Evolutionary conservation across 2,888 invertebrate species (phyloP).

Genomic region (Caenorhabditis macrosperma): DNA sequence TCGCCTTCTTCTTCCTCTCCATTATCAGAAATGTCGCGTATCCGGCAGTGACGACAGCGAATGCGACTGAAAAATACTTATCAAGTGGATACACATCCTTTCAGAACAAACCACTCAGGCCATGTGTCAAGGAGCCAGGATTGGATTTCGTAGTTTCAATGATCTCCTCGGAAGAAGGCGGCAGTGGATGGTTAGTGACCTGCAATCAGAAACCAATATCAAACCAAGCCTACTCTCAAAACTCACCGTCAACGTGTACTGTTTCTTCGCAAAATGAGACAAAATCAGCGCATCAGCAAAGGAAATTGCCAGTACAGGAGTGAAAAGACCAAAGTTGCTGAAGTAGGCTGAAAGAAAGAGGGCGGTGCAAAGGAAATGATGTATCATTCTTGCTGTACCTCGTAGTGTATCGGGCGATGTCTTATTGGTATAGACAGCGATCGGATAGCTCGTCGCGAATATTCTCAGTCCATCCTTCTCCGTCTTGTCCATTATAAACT

Average conservation of each 20-base stretch:
- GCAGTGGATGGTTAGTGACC: conserved; percentile 71
- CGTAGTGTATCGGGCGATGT: not conserved
- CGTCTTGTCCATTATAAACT: conserved; percentile 40
- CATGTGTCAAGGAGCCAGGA: conserved; percentile 46
- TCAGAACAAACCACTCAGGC: conserved; percentile 38
- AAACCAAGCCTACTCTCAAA: not conserved
- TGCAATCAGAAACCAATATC: conserved; percentile 16
- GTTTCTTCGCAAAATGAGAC: conserved; percentile 27
- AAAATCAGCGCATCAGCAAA: conserved; percentile 68
- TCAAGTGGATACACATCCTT: not conserved
- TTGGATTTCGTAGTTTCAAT: conserved; percentile 61
- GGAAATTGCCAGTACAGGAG: conserved; percentile 68
- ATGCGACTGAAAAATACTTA: conserved; percentile 58
- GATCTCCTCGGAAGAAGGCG: conserved; percentile 68
- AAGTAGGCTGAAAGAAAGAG: conserved; percentile 62
- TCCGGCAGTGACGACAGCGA: conserved; percentile 64
- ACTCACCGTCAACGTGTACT: conserved; percentile 52
- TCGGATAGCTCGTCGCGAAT: conserved; percentile 70
- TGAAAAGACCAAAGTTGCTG: conserved; percentile 72
- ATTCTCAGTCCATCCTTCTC: conserved; percentile 53
- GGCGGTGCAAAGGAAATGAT: no score
- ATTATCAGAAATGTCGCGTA: conserved; percentile 74
- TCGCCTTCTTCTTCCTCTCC: conserved; percentile 75
- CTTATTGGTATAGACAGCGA: conserved; percentile 63
- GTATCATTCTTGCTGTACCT: no score